Percentiles rank a stretch among this genome's conserved stretches.
Evolutionary conservation across 2,113 vertebrate genomes (phyloP).

Genomic region (Urocolius indicus): DNA sequence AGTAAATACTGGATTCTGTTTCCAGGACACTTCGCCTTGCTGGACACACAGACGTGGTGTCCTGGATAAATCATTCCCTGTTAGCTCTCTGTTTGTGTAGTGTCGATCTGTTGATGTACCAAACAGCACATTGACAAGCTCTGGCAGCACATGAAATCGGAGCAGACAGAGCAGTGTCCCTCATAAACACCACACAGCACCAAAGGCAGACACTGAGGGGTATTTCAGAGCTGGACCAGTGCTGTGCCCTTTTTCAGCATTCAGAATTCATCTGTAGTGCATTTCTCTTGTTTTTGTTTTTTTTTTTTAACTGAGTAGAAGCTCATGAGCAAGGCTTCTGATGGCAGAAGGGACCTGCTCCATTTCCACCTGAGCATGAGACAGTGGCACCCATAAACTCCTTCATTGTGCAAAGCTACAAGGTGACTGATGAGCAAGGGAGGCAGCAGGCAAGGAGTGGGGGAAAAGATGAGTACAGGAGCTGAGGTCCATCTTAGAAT

Average conservation of each 20-base stretch:
- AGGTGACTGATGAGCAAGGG: not conserved
- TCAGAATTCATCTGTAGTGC: not conserved
- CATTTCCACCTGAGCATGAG: not conserved
- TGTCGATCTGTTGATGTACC: slow-evolving; percentile 11
- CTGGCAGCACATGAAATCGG: not conserved
- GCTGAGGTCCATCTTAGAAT: not conserved
- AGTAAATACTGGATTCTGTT: not conserved
- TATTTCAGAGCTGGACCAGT: not conserved
- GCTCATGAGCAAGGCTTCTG: fast-evolving
- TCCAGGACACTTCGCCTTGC: not conserved
- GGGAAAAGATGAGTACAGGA: not conserved
- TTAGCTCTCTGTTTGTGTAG: slow-evolving; percentile 2
- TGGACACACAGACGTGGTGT: not conserved
- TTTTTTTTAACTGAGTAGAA: not conserved
- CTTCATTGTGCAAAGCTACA: fast-evolving
- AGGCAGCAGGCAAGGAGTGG: not conserved
- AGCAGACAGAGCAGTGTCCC: not conserved
- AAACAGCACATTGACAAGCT: not conserved
- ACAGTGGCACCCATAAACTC: fast-evolving
- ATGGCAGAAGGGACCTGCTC: not conserved
- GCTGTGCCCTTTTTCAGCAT: not conserved
- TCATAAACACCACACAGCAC: fast-evolving
- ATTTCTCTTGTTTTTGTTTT: not conserved
- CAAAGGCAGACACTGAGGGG: not conserved
- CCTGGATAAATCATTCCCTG: slow-evolving; percentile 63